Base-by-base conservation (phyloP, 1,140 invertebrate species). In the Drosophila triauraria region DNA sequence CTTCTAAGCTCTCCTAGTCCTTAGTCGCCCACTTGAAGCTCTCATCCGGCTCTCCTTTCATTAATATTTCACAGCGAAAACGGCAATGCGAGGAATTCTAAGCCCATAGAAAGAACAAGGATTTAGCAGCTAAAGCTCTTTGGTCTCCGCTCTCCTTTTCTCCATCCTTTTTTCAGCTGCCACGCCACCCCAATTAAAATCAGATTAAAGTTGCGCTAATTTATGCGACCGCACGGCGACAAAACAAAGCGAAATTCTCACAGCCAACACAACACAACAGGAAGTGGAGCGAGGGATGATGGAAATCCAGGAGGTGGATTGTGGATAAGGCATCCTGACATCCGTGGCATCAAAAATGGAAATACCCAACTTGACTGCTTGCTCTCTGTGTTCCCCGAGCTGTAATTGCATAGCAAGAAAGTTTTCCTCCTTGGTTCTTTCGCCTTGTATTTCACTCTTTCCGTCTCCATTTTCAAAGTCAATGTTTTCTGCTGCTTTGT, bases 151-250 rank as follows among this genome's bases (percentile, higher is more conserved):
- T 6, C 35, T 40, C 25, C 25, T 3, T 43, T 43, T 8, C 51
- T 13, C 9, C 38, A 35, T 35, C 3, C 47, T 25, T 20, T n/a
- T 44, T 71, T 27, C 3, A 17, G 48, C n/a, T 32, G 9, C 38
- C 38, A 38, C 25, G 13, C 85, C 80, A 70, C 68, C 83, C 79
- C 85, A 90, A 88, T 88, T 88, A 88, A 88, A 88, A 88, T 88
- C 85, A 90, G 85, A 88, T 88, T 88, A 88, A 88, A 88, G 85
- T 90, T 85, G 70, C 81, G 85, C 85, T 88, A 88, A 88, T 88
- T 88, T 88, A 88, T 88, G 85, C 85, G 70, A 85, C 85, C 85
- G 86, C 85, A 88, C 85, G 85, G 74, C 80, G 85, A 82, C 85
- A 88, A 79, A 90, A 85, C 85, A 90, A 88, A 85, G 78, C 74